phyloP scores from a whole-genome alignment of 2,888 invertebrate species.

The Choristoneura rosaceana region DNA sequence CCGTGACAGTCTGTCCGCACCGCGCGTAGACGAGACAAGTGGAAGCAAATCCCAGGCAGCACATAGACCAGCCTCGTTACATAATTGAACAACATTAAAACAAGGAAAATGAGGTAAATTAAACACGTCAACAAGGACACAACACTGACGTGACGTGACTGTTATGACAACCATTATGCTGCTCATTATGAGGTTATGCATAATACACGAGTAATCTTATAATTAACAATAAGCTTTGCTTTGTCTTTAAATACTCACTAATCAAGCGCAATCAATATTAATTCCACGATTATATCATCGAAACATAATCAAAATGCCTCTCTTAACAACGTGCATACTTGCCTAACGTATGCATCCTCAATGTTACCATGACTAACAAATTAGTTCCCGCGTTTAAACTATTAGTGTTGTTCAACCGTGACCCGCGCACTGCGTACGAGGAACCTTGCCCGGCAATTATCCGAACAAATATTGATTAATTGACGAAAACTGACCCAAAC shows the following conservation, averaged over 20 bases:
- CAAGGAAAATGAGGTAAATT: slow-evolving; percentile 55
- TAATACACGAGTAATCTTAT: slow-evolving; percentile 45
- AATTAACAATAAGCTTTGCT: slow-evolving; percentile 39
- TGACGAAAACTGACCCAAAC: slow-evolving; percentile 52
- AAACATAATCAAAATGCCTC: slow-evolving; percentile 49
- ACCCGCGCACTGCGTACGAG: slow-evolving; percentile 57
- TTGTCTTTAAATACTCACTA: slow-evolving; percentile 47
- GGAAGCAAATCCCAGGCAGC: slow-evolving; percentile 29
- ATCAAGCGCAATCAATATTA: slow-evolving; percentile 56
- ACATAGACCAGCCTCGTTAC: slow-evolving; percentile 27
- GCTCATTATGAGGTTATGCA: slow-evolving; percentile 44
- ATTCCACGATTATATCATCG: slow-evolving; percentile 60
- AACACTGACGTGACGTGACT: slow-evolving; percentile 52
- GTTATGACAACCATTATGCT: slow-evolving; percentile 44
- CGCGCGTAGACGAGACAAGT: slow-evolving; percentile 36
- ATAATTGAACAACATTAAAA: slow-evolving; percentile 51
- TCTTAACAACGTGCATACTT: slow-evolving; percentile 44
- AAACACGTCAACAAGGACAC: slow-evolving; percentile 60
- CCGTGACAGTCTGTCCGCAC: slow-evolving; percentile 19
- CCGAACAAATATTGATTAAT: slow-evolving; percentile 54
- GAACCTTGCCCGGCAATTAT: slow-evolving; percentile 61
- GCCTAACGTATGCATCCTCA: slow-evolving; percentile 46
- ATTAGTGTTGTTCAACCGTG: slow-evolving; percentile 63
- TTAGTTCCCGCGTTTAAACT: slow-evolving; percentile 65
- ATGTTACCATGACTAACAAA: slow-evolving; percentile 60